Evolutionary conservation across 2,113 vertebrate genomes (phyloP).

Genomic region (Laticauda colubrina): DNA sequence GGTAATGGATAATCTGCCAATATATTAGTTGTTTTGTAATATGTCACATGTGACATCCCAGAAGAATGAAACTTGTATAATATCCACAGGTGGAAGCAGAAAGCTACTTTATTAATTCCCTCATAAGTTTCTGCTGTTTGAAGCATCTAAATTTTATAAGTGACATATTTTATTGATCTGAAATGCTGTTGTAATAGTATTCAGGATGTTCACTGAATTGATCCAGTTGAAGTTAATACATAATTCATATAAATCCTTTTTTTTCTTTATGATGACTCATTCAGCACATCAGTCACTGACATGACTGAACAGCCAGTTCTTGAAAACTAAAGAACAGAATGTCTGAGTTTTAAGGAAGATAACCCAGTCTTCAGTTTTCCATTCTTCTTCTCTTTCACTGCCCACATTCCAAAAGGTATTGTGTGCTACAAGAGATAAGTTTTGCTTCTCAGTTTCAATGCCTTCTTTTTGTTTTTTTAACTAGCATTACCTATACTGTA

Average conservation of each 20-base stretch:
- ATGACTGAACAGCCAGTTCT: slow-evolving; percentile 17
- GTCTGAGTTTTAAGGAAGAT: background rate
- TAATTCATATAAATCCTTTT: background rate
- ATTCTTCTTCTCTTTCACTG: background rate
- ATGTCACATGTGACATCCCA: background rate
- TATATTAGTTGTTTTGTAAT: background rate
- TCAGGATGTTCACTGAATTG: background rate
- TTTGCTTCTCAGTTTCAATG: background rate
- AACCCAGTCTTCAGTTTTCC: background rate
- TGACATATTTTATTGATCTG: background rate
- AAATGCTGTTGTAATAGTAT: background rate
- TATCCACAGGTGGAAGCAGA: background rate
- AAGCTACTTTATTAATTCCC: background rate
- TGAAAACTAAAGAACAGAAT: slow-evolving; percentile 19
- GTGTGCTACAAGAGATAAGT: background rate
- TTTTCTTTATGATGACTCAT: background rate
- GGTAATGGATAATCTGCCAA: background rate
- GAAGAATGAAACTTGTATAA: background rate
- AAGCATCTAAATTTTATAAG: background rate
- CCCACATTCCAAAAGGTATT: background rate
- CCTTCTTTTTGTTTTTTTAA: background rate
- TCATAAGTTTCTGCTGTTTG: background rate
- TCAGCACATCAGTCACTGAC: slow-evolving; percentile 15
- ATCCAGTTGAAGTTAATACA: background rate
- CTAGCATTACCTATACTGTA: background rate